Conservation (phyloP, 2,888 invertebrate genomes). For the Spilosoma lubricipeda region DNA sequence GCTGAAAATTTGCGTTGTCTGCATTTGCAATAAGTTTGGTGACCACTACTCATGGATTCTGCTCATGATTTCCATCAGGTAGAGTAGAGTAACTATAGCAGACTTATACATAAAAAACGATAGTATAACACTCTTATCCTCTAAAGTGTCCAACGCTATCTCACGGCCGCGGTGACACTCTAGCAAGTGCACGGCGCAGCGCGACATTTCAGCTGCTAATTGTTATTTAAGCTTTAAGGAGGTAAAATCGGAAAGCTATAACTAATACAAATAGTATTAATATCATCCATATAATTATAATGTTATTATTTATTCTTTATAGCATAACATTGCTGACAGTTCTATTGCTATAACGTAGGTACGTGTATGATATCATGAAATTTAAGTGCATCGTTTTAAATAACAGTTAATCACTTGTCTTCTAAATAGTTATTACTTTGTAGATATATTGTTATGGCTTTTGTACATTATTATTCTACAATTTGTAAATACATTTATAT, state of each 20-base stretch:
- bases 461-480: constrained; percentile 12
- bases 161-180: no score
- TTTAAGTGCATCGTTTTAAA: constrained; percentile 15
- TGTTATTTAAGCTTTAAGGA: not conserved
- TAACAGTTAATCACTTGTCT: constrained; percentile 4
- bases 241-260: not conserved
- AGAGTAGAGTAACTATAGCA: no score
- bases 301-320: constrained; percentile 41
- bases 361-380: not conserved
- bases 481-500: not conserved
- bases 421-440: not conserved
- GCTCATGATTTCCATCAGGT: no score
- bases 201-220: no score
- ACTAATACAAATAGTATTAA: no score
- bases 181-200: no score
- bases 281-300: constrained; percentile 43
- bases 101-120: not conserved
- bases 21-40: no score
- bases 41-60: no score
- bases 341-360: not conserved
- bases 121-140: no score
- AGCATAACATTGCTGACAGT: not conserved
- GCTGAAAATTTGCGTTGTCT: no score
- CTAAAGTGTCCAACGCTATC: no score
- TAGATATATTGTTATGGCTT: not conserved